Conservation (phyloP, 2,888 invertebrate genomes). For the Limnephilus lunatus region DNA sequence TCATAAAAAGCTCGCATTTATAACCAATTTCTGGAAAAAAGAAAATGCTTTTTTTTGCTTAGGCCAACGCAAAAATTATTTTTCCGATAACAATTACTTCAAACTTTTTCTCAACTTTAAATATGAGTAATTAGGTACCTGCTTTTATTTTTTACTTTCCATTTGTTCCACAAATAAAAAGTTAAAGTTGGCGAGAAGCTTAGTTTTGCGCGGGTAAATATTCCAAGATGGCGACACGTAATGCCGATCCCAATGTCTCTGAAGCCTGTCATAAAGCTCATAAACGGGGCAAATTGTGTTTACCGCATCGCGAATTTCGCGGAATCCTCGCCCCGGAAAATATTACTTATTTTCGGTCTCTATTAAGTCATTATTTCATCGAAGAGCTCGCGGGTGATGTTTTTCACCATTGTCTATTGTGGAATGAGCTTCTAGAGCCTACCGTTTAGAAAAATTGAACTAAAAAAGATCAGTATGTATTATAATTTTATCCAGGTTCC, state of each 20-base stretch:
- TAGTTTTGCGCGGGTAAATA: neutral
- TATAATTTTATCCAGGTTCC: no score
- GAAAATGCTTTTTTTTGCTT: neutral
- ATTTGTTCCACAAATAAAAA: neutral
- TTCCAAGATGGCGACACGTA: conserved; percentile 12
- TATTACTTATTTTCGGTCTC: neutral
- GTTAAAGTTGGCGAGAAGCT: conserved; percentile 15
- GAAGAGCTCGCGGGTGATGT: neutral
- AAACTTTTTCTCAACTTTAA: no score
- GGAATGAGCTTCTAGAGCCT: neutral
- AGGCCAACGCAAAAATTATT: neutral
- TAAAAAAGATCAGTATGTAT: neutral
- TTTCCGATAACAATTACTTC: no score
- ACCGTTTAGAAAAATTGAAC: neutral
- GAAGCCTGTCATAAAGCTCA: neutral
- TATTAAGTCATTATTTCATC: neutral
- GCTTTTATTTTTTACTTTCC: neutral
- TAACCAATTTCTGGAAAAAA: no score
- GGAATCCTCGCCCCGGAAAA: neutral
- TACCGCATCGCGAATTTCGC: conserved; percentile 6
- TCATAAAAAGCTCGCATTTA: no score
- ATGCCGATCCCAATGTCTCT: neutral
- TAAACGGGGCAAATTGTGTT: conserved; percentile 6
- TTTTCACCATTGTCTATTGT: neutral
- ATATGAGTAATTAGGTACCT: neutral